phyloP scores from a whole-genome alignment of 2,113 vertebrate genomes.

The Suncus etruscus region DNA sequence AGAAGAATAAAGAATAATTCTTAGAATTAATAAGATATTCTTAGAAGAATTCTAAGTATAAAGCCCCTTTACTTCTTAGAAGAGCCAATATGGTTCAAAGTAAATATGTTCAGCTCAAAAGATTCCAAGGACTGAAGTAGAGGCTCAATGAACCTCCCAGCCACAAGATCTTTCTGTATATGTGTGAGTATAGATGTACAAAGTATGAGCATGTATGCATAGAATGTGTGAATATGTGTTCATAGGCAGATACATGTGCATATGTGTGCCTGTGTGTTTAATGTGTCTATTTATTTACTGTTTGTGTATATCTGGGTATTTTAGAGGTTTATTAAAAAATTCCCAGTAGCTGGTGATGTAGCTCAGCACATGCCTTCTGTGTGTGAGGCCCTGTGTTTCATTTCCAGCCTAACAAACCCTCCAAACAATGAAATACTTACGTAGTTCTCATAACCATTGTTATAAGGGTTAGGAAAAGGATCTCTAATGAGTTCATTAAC shows the following conservation, averaged over 20 bases:
- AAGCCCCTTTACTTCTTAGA: not conserved
- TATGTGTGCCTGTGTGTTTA: not conserved
- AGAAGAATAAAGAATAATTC: not conserved
- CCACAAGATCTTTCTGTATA: not conserved
- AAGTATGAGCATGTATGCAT: too few relatives aligned
- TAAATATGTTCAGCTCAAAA: constrained; percentile 12
- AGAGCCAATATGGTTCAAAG: not conserved
- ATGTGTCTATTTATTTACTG: too few relatives aligned
- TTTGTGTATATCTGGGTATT: too few relatives aligned
- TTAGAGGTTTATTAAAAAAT: too few relatives aligned
- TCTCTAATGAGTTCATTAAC: not conserved
- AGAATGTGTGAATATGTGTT: too few relatives aligned
- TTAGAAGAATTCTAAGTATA: not conserved
- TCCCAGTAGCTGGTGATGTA: too few relatives aligned
- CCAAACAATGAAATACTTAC: not conserved
- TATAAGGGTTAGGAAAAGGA: not conserved
- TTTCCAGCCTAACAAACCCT: not conserved
- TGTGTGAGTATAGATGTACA: not conserved
- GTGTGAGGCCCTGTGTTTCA: too few relatives aligned
- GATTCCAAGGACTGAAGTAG: not conserved
- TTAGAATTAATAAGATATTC: too few relatives aligned
- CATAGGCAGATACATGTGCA: not conserved
- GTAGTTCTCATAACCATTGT: not conserved
- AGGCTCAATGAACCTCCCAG: not conserved
- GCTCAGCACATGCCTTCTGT: too few relatives aligned